Percentiles rank a stretch among this genome's conserved stretches.
Evolutionary conservation across 2,113 vertebrate species (phyloP).

Genomic region (Rana temporaria): DNA sequence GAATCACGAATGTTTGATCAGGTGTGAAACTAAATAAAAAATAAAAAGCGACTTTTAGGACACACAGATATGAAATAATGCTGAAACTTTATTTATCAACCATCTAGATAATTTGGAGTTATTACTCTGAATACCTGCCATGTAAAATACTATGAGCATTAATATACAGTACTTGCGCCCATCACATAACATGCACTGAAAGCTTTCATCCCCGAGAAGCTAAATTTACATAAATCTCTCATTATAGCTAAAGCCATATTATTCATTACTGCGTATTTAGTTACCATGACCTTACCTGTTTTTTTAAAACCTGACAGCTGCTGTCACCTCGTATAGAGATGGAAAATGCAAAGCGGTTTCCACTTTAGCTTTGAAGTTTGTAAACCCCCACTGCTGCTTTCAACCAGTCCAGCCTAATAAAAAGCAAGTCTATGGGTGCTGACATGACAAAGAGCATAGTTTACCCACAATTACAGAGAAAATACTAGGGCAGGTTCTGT

Average conservation of each 20-base stretch:
- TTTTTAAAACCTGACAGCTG: constrained; percentile 1
- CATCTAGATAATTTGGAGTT: background rate
- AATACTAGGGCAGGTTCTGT: background rate
- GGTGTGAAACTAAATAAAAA: too few relatives aligned
- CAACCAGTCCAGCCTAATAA: background rate
- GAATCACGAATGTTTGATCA: too few relatives aligned
- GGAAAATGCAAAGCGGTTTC: constrained; percentile 19
- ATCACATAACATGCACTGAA: background rate
- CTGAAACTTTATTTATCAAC: too few relatives aligned
- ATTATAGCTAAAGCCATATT: constrained; percentile 10
- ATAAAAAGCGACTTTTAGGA: too few relatives aligned
- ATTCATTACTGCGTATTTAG: constrained; percentile 21
- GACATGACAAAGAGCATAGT: constrained; percentile 4
- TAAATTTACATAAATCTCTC: constrained; percentile 1
- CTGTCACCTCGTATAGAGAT: constrained; percentile 14
- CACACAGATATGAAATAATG: background rate
- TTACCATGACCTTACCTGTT: background rate
- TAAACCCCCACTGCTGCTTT: background rate
- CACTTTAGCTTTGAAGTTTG: constrained; percentile 6
- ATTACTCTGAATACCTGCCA: background rate
- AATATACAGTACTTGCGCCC: background rate
- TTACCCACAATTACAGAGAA: background rate
- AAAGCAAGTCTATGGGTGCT: background rate
- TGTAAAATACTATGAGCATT: background rate
- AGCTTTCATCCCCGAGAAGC: constrained; percentile 2